phyloP scores from a whole-genome alignment of 2,797 vertebrate species.

The Serranus cabrilla region DNA sequence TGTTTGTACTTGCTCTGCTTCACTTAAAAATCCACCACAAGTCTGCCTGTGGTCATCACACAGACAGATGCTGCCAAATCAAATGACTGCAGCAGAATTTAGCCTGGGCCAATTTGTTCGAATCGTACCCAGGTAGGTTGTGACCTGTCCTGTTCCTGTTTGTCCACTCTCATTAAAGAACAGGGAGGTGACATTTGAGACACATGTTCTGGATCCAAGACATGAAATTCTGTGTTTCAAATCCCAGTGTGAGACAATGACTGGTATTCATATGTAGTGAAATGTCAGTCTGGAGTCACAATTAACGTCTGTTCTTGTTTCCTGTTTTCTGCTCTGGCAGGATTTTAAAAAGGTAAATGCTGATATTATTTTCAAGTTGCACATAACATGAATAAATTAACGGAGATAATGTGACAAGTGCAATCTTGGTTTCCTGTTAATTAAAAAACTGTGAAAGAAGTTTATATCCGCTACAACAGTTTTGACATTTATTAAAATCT shows the following conservation, averaged over 20 bases:
- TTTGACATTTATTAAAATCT: not conserved
- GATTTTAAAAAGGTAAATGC: not conserved
- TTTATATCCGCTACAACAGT: not conserved
- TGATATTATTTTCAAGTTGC: not conserved
- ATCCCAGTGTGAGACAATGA: conserved; percentile 32
- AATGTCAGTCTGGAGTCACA: conserved; percentile 20
- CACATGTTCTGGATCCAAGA: conserved; percentile 48
- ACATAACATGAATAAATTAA: not conserved
- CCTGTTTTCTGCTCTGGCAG: not conserved
- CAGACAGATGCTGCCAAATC: conserved; percentile 43
- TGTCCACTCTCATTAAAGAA: conserved; percentile 11
- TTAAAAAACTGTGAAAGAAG: not conserved
- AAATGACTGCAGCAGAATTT: conserved; percentile 45
- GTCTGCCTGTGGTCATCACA: conserved; percentile 24
- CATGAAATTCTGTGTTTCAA: conserved; percentile 27
- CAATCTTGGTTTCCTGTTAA: not conserved
- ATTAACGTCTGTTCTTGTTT: conserved; percentile 5
- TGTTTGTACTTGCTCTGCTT: conserved; percentile 37
- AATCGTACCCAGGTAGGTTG: conserved; percentile 56
- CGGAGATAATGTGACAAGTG: not conserved
- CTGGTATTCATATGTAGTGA: conserved; percentile 23
- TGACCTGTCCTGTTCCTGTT: conserved; percentile 53
- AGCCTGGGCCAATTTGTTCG: conserved; percentile 46
- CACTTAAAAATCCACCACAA: conserved; percentile 58
- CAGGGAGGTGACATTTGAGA: conserved; percentile 39